Evolutionary conservation across 2,113 vertebrate genomes (phyloP), one percentile per base, ranked within the genome.

Genomic region (Macquaria ambigua): DNA sequence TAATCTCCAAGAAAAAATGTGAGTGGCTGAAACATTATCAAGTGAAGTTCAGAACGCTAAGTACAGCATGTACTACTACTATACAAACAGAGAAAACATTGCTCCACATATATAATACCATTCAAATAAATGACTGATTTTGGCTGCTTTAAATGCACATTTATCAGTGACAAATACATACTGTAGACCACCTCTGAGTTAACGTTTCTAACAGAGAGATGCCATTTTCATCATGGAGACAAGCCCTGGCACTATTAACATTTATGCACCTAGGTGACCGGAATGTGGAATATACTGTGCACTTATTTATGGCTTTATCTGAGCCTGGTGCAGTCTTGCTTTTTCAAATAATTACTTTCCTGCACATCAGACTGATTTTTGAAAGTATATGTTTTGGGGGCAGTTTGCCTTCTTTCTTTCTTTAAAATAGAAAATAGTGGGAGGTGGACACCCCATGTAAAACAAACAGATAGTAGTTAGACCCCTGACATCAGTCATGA

Each of bases 401-500:
- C 18, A 66, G 20, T 66, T 56, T 34, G 9, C 34, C 16, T 39
- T 66, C 9, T 63, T 37, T 5, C 34, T 34, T 34, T 34, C 3
- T 23, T 50, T 18, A 18, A 18, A 0, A 50, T n/a, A 7, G 20
- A 2, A 1, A 10, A 64, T 4, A n/a, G 11, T n/a, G 28, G 16
- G 6, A 48, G 43, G 43, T 50, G 59, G 59, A n/a, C 6, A 6
- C 39, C 11, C 25, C 73, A 48, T 25, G 3, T 34, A 52, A 23
- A 28, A 78, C 61, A 34, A 3, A 52, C 37, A 72, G 21, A 62
- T 39, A 48, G 61, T 34, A 31, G 18, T 56, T 4, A 43, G 20
- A 34, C 20, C 16, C 74, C 39, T 55, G 55, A 55, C 53, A 64
- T 37, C 74, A 15, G 61, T 50, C 58, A 31, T 58, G 73, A 85